Conservation (phyloP, 2,888 invertebrate species). For the Silvanus unidentatus region DNA sequence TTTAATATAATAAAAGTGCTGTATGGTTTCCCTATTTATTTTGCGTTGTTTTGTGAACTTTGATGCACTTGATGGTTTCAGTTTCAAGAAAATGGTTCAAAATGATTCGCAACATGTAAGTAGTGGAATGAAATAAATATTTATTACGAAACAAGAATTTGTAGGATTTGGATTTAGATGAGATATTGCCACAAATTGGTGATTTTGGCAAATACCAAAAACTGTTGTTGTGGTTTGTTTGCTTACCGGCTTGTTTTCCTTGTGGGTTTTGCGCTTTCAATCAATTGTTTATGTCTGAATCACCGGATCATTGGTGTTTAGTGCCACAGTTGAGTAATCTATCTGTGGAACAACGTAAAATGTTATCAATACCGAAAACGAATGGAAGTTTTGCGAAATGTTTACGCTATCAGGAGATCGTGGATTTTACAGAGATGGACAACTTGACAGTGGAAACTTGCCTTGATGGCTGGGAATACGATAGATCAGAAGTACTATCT, state of each 20-base stretch:
- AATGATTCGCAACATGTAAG: no score
- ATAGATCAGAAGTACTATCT: conserved; percentile 61
- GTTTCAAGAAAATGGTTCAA: no score
- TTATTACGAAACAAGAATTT: no score
- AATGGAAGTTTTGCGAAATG: conserved; percentile 63
- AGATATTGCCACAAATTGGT: conserved; percentile 76
- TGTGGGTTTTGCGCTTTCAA: conserved; percentile 91
- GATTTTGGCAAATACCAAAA: conserved; percentile 89
- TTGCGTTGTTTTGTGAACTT: no score
- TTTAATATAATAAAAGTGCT: no score
- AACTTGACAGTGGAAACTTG: conserved; percentile 52
- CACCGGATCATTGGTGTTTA: conserved; percentile 80
- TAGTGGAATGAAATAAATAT: no score
- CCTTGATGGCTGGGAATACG: conserved; percentile 73
- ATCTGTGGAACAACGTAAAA: conserved; percentile 53
- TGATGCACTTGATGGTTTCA: no score
- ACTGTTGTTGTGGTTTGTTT: conserved; percentile 75
- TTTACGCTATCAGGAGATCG: conserved; percentile 29
- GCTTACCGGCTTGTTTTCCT: conserved; percentile 82
- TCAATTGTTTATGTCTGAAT: conserved; percentile 86
- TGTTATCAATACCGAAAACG: conserved; percentile 58
- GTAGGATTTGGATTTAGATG: conserved; percentile 66
- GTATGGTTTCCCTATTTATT: no score
- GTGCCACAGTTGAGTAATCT: conserved; percentile 62
- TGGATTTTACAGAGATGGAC: not conserved